Percentiles rank a stretch among this genome's conserved stretches.
These are phyloP conservation scores for Boulengeromyrus knoepffleri DNA, from an alignment of 2,113 vertebrate species.

Conservation along the genomic window DNA sequence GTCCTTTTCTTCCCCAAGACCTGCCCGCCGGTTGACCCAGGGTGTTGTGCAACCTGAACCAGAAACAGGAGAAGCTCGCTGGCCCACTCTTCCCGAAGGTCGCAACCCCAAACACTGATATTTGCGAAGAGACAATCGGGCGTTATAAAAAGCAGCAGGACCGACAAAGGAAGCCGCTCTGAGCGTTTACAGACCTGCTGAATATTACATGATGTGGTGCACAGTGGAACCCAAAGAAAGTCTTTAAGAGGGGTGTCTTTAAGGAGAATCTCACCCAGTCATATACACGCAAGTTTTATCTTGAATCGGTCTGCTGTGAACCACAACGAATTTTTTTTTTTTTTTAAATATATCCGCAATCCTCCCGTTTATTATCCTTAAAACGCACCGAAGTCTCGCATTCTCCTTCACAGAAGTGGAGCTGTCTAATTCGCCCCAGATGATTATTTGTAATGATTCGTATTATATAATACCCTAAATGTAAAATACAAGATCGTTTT, in stretches of 20 bases:
- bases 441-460: background rate
- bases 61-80: slow-evolving; percentile 38
- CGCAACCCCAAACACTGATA: slow-evolving; percentile 31
- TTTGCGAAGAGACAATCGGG: slow-evolving; percentile 11
- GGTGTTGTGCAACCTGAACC: slow-evolving; percentile 48
- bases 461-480: background rate
- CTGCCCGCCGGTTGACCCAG: slow-evolving; percentile 48
- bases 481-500: background rate
- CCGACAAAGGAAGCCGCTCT: background rate
- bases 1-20: slow-evolving; percentile 27
- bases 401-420: background rate
- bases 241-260: background rate
- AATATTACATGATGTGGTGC: background rate
- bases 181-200: background rate
- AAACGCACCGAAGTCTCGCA: background rate
- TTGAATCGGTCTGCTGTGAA: background rate
- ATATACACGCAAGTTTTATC: background rate
- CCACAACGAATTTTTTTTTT: background rate
- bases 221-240: background rate
- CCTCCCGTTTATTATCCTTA: background rate
- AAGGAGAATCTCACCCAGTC: background rate
- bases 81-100: slow-evolving; percentile 37
- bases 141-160: background rate
- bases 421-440: background rate
- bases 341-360: background rate